A percentile compares a stretch with the other conserved stretches of the same genome.
Evolutionary conservation across 2,113 vertebrate species (phyloP).

Genomic region (Rissa tridactyla): DNA sequence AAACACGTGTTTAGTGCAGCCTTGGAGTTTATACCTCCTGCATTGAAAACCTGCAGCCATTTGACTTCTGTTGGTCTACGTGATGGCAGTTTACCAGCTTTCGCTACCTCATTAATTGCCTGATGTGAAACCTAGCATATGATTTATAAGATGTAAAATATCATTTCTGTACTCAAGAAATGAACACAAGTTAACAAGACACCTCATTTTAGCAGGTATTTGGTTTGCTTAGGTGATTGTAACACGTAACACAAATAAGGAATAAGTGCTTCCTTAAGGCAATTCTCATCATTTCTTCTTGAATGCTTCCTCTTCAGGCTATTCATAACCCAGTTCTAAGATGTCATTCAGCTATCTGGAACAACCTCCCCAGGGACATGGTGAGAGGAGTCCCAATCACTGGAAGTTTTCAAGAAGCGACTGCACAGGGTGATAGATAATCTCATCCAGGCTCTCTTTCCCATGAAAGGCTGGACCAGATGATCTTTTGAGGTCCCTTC

Average conservation of each 20-base stretch:
- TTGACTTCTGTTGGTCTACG: neutral
- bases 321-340: neutral
- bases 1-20: neutral
- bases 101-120: neutral
- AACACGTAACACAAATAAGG: neutral
- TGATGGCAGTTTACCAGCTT: neutral
- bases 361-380: neutral
- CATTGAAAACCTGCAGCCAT: neutral
- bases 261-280: neutral
- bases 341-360: neutral
- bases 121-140: neutral
- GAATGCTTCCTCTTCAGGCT: neutral
- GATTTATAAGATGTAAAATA: neutral
- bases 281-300: neutral
- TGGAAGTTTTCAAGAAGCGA: neutral
- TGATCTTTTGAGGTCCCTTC: neutral
- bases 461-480: neutral
- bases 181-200: neutral
- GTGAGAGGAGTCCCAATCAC: neutral
- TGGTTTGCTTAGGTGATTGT: neutral
- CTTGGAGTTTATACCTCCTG: neutral
- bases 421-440: neutral
- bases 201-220: neutral
- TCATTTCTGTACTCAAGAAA: neutral
- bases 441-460: neutral